Base-by-base conservation (phyloP, 2,797 vertebrate species). In the Mormyrops attenuatus region DNA sequence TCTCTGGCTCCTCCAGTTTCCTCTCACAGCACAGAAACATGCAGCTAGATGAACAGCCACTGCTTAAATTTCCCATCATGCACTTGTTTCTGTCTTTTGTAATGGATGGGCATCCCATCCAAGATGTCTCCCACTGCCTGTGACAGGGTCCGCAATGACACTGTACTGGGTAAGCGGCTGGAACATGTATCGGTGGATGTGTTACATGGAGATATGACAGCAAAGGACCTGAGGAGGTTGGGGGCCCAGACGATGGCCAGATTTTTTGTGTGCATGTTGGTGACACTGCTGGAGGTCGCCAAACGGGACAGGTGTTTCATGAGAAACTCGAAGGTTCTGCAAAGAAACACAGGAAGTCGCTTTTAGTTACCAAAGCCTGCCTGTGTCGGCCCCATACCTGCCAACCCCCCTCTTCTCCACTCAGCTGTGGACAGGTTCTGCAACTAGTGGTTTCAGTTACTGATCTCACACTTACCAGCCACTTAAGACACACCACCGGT, bases 221-320 rank as follows among this genome's bases (percentile, higher is more conserved):
- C 73, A 41, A n/a, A 88, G 90, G 94, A 99, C 99, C 99, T 97
- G 88, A 99, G 95, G 88, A 99, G 95, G 94, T 99, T 99, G 87
- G 98, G 98, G 6, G 98, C 99, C 99, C 99, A 99, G 91, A 99
- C 98, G 0, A 99, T 99, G 8, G 99, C 99, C 89, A 99, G 93
- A 94, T 99, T 99, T 94, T 99, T 99, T 34, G 96, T 98, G 94
- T 99, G 98, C 99, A 99, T 99, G 90, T 99, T 99, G 90, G 99
- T 99, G 94, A 99, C 95, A 92, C 97, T 97, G 94, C 99, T 99
- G 94, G 97, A 99, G 13, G 98, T 96, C 49, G 99, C 98, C 11
- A 99, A 94, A 17, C 91, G 96, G 92, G 99, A 97, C 50, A 99
- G 95, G 93, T 99, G 98, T 91, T 98, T 97, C 98, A 99, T 99